A percentile compares a stretch with the other conserved stretches of the same genome.
These are phyloP conservation scores for Mesitornis unicolor DNA, from an alignment of 2,113 vertebrate genomes.

Conservation along the genomic window DNA sequence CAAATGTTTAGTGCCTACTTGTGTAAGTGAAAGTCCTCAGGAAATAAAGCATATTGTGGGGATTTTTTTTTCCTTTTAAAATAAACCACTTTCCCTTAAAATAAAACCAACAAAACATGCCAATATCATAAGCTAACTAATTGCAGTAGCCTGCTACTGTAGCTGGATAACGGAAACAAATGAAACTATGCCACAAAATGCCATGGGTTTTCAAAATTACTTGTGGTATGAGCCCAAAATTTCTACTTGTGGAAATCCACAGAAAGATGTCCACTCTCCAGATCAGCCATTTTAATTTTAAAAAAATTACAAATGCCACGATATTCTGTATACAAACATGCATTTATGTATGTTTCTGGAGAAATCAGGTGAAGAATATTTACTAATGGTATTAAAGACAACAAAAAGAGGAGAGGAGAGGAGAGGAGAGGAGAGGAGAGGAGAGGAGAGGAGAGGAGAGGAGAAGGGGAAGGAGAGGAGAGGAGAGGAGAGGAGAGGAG, in stretches of 20 bases:
- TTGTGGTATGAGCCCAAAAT: background rate
- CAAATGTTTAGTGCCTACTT: conserved; percentile 39
- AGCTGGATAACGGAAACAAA: background rate
- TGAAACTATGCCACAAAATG: background rate
- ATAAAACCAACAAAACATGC: background rate
- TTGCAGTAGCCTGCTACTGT: background rate
- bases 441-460: no score
- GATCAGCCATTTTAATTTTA: background rate
- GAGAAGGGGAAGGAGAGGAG: no score
- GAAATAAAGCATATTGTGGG: background rate
- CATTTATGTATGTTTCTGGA: background rate
- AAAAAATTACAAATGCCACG: background rate
- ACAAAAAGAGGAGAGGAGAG: background rate
- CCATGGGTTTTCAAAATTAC: background rate
- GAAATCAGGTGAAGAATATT: background rate
- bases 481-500: no score
- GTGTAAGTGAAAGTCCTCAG: conserved; percentile 35
- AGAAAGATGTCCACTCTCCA: background rate
- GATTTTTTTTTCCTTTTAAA: background rate
- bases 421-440: no score
- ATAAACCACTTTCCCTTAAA: background rate
- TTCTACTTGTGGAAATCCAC: background rate
- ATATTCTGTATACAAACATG: background rate
- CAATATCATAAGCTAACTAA: background rate
- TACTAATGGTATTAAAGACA: background rate